phyloP scores from a whole-genome alignment of 2,888 invertebrate genomes.

The Hydrotaea diabolus region DNA sequence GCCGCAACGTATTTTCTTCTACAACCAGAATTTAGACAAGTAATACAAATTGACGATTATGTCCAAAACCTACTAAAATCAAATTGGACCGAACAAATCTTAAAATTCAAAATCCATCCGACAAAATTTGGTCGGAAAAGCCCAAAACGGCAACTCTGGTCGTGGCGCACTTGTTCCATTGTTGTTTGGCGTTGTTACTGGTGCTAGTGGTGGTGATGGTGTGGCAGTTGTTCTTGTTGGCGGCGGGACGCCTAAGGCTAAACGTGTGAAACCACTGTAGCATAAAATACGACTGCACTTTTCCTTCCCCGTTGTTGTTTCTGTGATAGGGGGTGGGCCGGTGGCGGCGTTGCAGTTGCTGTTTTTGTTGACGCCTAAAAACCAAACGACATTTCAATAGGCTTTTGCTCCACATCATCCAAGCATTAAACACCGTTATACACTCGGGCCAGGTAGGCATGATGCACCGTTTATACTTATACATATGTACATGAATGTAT shows the following conservation, averaged over 20 bases:
- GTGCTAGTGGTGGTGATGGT: neutral
- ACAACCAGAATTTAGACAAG: too few relatives aligned
- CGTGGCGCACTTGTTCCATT: neutral
- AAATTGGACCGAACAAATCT: too few relatives aligned
- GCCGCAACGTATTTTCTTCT: too few relatives aligned
- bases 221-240: constrained; percentile 4
- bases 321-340: neutral
- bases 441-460: neutral
- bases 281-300: constrained; percentile 57
- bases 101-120: too few relatives aligned
- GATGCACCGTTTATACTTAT: too few relatives aligned
- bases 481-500: too few relatives aligned
- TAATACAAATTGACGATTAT: too few relatives aligned
- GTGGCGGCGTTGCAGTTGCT: neutral
- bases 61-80: too few relatives aligned
- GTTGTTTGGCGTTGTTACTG: neutral
- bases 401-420: constrained; percentile 33
- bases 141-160: too few relatives aligned
- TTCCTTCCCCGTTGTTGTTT: neutral
- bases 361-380: constrained; percentile 41
- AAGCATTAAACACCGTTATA: neutral
- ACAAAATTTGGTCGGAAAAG: too few relatives aligned
- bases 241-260: neutral
- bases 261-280: constrained; percentile 63
- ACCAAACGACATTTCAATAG: constrained; percentile 50